Conservation (phyloP, 92 coral and sea anemone species). For the Pocillopora grandis region DNA sequence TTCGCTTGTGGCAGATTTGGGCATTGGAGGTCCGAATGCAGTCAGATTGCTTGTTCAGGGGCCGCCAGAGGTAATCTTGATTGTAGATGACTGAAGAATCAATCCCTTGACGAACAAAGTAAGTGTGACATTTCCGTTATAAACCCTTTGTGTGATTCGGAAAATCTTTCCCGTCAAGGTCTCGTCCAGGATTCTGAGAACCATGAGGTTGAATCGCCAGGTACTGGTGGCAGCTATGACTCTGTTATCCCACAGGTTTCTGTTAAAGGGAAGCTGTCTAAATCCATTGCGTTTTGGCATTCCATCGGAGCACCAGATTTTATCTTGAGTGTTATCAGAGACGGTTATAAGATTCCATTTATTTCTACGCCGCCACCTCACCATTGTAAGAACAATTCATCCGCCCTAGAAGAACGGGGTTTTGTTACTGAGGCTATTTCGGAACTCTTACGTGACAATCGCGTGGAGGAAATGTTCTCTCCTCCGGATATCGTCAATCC, state of each 20-base stretch:
- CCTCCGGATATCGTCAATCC: constrained; percentile 51
- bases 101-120: neutral
- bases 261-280: constrained; percentile 37
- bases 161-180: neutral
- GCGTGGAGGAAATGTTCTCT: constrained; percentile 23
- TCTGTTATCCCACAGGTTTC: constrained; percentile 9
- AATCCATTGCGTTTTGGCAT: constrained; percentile 29
- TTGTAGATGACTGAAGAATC: neutral
- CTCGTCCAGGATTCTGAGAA: too few relatives aligned
- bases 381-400: constrained; percentile 27
- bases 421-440: constrained; percentile 41
- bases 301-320: constrained; percentile 36
- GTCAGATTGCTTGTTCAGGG: neutral
- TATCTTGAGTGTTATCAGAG: constrained; percentile 27
- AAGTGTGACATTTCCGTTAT: neutral
- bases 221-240: neutral
- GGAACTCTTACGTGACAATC: constrained; percentile 25
- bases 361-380: constrained; percentile 20
- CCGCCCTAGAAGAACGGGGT: constrained; percentile 12
- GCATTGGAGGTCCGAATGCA: constrained; percentile 16
- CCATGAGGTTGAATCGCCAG: too few relatives aligned
- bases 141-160: neutral
- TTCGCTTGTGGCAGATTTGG: constrained; percentile 6
- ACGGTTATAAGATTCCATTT: constrained; percentile 44
- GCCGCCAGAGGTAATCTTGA: neutral